Percentiles rank a stretch among this genome's conserved stretches.
Conservation (phyloP, 2,113 vertebrate species). For the Uria aalge region DNA sequence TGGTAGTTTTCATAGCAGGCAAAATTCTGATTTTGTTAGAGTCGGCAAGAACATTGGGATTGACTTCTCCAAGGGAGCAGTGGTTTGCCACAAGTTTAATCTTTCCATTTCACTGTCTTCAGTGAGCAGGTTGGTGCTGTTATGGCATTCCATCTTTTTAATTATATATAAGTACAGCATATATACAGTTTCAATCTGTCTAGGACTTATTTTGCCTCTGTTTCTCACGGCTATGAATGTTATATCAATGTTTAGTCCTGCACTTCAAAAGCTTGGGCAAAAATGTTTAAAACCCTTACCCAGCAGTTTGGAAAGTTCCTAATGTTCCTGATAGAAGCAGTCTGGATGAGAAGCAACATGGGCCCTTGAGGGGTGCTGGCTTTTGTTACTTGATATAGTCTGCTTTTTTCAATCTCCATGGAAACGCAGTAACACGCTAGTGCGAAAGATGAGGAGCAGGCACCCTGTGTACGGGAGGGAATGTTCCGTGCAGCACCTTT, state of each 20-base stretch:
- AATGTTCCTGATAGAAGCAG: background rate
- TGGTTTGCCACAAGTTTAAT: background rate
- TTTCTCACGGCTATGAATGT: background rate
- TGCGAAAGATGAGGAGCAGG: background rate
- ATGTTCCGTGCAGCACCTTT: background rate
- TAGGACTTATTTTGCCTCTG: background rate
- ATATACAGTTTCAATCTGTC: background rate
- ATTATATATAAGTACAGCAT: background rate
- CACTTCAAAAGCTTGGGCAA: background rate
- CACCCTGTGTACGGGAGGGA: accelerated
- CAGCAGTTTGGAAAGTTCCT: background rate
- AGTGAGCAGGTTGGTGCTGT: background rate
- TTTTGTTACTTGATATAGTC: background rate
- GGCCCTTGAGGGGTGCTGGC: background rate
- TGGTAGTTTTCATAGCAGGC: background rate
- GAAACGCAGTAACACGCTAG: background rate
- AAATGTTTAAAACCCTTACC: background rate
- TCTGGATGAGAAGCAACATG: background rate
- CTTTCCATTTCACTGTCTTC: background rate
- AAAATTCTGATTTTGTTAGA: background rate
- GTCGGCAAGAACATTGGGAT: background rate
- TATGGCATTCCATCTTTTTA: background rate
- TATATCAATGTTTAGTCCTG: background rate
- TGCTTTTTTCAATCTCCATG: background rate
- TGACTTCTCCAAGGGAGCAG: background rate